Evolutionary conservation across 2,797 vertebrate genomes (phyloP).

Genomic region (Taenioides sp.): DNA sequence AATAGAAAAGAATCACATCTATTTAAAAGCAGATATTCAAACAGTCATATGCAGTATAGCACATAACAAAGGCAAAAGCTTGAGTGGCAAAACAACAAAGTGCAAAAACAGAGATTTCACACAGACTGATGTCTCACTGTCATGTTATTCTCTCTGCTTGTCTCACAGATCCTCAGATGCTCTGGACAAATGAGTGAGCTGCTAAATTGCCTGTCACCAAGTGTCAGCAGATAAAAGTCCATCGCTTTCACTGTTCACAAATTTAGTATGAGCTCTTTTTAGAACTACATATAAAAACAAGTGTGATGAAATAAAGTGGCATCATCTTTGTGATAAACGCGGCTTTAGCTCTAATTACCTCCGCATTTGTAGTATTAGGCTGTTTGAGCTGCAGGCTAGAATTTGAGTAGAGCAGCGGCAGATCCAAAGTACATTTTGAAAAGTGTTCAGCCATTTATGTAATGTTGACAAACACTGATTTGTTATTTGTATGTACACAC

Average conservation of each 20-base stretch:
- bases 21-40: constrained; percentile 8
- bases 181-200: constrained; percentile 48
- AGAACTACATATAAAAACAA: constrained; percentile 32
- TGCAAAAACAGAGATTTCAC: constrained; percentile 42
- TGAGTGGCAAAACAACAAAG: constrained; percentile 31
- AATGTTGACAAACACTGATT: not conserved
- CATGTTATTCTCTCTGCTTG: constrained; percentile 52
- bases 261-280: constrained; percentile 29
- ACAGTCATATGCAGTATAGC: not conserved
- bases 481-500: not conserved
- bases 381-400: constrained; percentile 42
- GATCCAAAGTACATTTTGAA: not conserved
- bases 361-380: constrained; percentile 59
- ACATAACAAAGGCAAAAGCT: constrained; percentile 13
- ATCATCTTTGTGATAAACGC: constrained; percentile 27
- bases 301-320: constrained; percentile 14
- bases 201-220: constrained; percentile 41
- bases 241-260: constrained; percentile 29
- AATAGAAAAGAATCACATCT: not conserved
- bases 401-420: constrained; percentile 22
- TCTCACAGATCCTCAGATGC: constrained; percentile 48
- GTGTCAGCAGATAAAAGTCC: constrained; percentile 43
- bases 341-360: constrained; percentile 56
- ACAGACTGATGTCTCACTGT: constrained; percentile 44
- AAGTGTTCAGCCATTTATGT: not conserved